Conservation (phyloP, 2,797 vertebrate genomes). For the Trematomus bernacchii region DNA sequence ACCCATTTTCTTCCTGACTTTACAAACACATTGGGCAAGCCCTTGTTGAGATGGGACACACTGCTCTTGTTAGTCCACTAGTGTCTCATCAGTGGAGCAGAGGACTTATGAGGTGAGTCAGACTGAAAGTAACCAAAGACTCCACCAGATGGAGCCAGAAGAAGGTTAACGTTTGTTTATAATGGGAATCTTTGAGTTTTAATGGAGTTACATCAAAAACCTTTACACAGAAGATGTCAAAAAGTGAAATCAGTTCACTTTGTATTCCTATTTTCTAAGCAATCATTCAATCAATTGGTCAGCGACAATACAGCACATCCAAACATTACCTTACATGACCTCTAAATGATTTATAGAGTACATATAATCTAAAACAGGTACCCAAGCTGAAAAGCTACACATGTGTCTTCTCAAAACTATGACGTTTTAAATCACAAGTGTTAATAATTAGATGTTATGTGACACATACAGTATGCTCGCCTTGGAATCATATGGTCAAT, state of each 20-base stretch:
- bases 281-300: background rate
- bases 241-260: conserved; percentile 5
- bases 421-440: background rate
- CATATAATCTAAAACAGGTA: background rate
- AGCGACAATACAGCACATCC: background rate
- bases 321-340: background rate
- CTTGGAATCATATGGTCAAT: background rate
- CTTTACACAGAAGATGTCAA: background rate
- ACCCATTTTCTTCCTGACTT: background rate
- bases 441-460: background rate
- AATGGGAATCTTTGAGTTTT: background rate
- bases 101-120: background rate
- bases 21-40: conserved; percentile 16
- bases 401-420: background rate
- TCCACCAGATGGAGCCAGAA: conserved; percentile 59
- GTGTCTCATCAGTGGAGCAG: background rate
- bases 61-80: background rate
- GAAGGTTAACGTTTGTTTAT: background rate
- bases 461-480: background rate
- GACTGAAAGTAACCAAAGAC: background rate
- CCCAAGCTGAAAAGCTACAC: background rate
- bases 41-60: background rate
- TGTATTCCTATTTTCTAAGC: background rate
- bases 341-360: background rate
- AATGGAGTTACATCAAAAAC: background rate